Percentiles rank a stretch among this genome's conserved stretches.
phyloP scores from a whole-genome alignment of 2,113 vertebrate genomes.

The Amazona guildingii region DNA sequence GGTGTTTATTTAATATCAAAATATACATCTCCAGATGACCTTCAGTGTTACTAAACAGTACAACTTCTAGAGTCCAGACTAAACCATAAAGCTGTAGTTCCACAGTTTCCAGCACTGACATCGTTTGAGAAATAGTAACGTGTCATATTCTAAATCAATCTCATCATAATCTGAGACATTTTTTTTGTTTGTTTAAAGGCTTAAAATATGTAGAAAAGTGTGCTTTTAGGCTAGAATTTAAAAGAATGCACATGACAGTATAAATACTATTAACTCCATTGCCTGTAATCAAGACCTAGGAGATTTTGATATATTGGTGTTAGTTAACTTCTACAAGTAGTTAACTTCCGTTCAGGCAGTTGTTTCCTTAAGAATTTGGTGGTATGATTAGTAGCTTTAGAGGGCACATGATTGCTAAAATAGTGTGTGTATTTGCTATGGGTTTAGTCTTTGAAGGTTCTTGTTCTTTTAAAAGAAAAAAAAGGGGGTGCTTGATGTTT shows the following conservation, averaged over 20 bases:
- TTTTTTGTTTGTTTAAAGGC: not conserved
- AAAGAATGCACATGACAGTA: not conserved
- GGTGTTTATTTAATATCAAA: not conserved
- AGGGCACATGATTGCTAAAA: not conserved
- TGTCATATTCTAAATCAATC: not conserved
- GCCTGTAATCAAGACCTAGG: slow-evolving; percentile 30
- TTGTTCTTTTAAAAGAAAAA: not conserved
- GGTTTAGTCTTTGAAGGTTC: not conserved
- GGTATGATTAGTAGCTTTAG: not conserved
- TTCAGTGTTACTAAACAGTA: not conserved
- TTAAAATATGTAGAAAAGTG: slow-evolving; percentile 1
- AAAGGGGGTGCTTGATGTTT: not conserved
- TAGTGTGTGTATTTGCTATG: not conserved
- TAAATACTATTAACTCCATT: not conserved
- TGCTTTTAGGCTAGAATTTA: not conserved
- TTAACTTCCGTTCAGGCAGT: slow-evolving; percentile 36
- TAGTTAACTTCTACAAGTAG: slow-evolving; percentile 33
- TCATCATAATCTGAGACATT: not conserved
- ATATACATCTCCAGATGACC: not conserved
- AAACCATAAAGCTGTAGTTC: not conserved
- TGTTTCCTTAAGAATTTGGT: slow-evolving; percentile 42
- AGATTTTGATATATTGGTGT: slow-evolving; percentile 32
- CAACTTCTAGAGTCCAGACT: not conserved
- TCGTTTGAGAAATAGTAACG: not conserved
- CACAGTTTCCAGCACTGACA: not conserved